Conservation (phyloP, 1,140 invertebrate genomes). For the Euwallacea fornicatus region DNA sequence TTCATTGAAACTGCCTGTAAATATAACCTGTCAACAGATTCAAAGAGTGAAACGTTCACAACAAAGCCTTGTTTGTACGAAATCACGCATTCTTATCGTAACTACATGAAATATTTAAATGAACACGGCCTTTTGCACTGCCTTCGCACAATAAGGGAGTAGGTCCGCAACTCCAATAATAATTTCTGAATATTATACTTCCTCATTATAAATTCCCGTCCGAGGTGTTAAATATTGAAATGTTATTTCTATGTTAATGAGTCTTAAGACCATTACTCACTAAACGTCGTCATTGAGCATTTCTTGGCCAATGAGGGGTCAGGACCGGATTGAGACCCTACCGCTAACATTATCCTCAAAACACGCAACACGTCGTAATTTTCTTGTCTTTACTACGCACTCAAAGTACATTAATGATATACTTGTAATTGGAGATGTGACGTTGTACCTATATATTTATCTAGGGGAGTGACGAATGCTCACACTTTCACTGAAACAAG, state of each 20-base stretch:
- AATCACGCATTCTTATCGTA: slow-evolving; percentile 6
- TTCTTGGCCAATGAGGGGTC: slow-evolving; percentile 15
- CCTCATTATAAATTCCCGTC: slow-evolving; percentile 33
- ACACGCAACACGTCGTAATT: neutral
- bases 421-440: too few relatives aligned
- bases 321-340: slow-evolving; percentile 1
- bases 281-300: slow-evolving; percentile 29
- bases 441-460: too few relatives aligned
- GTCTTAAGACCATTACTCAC: slow-evolving; percentile 29
- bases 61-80: neutral
- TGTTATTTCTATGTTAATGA: slow-evolving; percentile 36
- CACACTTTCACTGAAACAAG: too few relatives aligned
- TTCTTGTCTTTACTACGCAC: neutral
- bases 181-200: slow-evolving; percentile 21
- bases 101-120: slow-evolving; percentile 7
- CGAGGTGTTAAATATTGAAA: slow-evolving; percentile 35
- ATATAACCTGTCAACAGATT: too few relatives aligned
- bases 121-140: slow-evolving; percentile 2
- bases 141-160: slow-evolving; percentile 19
- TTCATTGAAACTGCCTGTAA: too few relatives aligned
- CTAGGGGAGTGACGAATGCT: too few relatives aligned
- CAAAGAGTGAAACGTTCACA: too few relatives aligned
- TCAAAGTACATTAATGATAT: neutral
- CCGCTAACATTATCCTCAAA: neutral
- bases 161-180: slow-evolving; percentile 9